Evolutionary conservation across 2,797 vertebrate species (phyloP), one percentile per base, ranked within the genome.

Genomic region (Sphenodon punctatus): DNA sequence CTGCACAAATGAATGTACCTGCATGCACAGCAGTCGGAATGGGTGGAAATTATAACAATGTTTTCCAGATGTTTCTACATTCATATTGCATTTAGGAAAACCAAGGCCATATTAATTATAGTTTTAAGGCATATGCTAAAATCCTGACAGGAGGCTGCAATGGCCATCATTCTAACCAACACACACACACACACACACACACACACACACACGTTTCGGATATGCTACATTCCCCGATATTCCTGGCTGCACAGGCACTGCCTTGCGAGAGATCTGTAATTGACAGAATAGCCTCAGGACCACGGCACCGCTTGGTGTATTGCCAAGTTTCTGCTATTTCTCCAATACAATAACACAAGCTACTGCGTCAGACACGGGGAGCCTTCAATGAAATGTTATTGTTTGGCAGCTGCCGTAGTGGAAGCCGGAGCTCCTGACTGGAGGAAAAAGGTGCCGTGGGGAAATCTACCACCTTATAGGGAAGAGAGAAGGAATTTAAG

Each of bases 381-480:
- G 53, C 63, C 55, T 71, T 0, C 1, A 88, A 70, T 46, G 70
- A 68, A 75, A 67, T 55, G 48, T 25, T 2, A 22, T 68, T 49
- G 38, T 34, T 88, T 86, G 68, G 61, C 75, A 56, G 63, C 39
- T 48, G 68, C 67, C 73, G 11, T 3, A 38, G 11, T 1, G 4
- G 82, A 78, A 16, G 41, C 0, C 0, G 30, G 19, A 67, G 51
- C 25, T 60, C 23, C 27, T 34, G 51, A 43, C 14, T 23, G 38
- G 61, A 83, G 63, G 27, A 74, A 74, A 34, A 46, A 66, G 48
- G 14, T 61, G 20, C 63, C 68, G 79, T 68, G 66, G 42, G 78
- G 87, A 78, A 86, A 78, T 73, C 51, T 67, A 30, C 71, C 88
- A 48, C 84, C 70, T 67, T 71, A 64, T 81, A 89, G 65, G 67